phyloP scores from a whole-genome alignment of 2,888 invertebrate genomes.

The Trilocha varians region DNA sequence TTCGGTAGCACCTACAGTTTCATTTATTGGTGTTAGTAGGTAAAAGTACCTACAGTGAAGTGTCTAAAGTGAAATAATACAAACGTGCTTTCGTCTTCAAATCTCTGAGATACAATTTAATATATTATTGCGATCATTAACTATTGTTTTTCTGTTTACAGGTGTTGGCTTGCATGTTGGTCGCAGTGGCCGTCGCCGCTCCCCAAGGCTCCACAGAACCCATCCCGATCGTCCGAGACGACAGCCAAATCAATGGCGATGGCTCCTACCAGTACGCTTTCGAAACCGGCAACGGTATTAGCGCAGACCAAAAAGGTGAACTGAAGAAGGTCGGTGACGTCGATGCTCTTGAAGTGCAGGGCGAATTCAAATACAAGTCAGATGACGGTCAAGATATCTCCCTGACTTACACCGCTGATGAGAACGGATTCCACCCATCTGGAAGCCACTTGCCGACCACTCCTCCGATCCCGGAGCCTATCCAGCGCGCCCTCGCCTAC shows the following conservation, averaged over 20 bases:
- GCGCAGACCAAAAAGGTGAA: conserved; percentile 73
- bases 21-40: too few relatives aligned
- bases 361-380: conserved; percentile 77
- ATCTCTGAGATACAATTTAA: too few relatives aligned
- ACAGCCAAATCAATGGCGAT: conserved; percentile 73
- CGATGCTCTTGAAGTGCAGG: conserved; percentile 73
- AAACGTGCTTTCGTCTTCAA: too few relatives aligned
- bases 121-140: too few relatives aligned
- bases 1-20: too few relatives aligned
- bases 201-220: conserved; percentile 53
- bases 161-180: conserved; percentile 50
- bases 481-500: conserved; percentile 77
- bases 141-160: conserved; percentile 31
- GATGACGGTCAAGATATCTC: conserved; percentile 76
- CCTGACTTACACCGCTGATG: conserved; percentile 79
- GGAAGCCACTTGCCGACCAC: conserved; percentile 77
- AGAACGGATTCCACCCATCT: conserved; percentile 79
- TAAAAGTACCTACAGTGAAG: too few relatives aligned
- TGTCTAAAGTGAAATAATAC: too few relatives aligned
- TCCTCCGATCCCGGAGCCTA: conserved; percentile 81
- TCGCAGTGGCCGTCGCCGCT: conserved; percentile 45
- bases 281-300: conserved; percentile 79
- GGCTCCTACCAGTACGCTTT: conserved; percentile 76
- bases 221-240: conserved; percentile 71
- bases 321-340: conserved; percentile 73